phyloP scores from a whole-genome alignment of 2,888 invertebrate species.

The Drosophila quasianomalipes region DNA sequence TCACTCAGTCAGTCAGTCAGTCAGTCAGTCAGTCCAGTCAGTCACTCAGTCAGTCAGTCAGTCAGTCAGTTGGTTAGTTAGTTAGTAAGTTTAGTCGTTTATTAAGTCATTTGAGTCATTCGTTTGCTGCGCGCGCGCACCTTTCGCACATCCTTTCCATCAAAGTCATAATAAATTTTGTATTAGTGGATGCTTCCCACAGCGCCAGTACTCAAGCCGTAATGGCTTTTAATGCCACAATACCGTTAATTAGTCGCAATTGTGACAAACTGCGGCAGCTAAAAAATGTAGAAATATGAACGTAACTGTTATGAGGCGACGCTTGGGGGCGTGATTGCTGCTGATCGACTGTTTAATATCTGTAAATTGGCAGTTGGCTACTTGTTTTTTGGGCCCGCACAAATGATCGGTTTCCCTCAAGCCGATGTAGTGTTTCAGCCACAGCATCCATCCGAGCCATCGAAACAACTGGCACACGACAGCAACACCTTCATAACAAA shows the following conservation, averaged over 20 bases:
- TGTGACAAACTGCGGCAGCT: slow-evolving; percentile 24
- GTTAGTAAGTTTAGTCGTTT: slow-evolving; percentile 32
- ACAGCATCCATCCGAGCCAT: slow-evolving; percentile 6
- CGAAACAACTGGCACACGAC: slow-evolving; percentile 64
- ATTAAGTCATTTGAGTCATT: slow-evolving; percentile 58
- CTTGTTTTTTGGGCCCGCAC: slow-evolving; percentile 40
- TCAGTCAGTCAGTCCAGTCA: slow-evolving; percentile 27
- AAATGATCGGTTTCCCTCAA: slow-evolving; percentile 22
- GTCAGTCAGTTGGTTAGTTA: slow-evolving; percentile 22
- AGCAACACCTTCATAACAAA: slow-evolving; percentile 60
- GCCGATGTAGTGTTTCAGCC: slow-evolving; percentile 14
- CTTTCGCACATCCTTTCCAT: slow-evolving; percentile 55
- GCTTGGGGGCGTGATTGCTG: slow-evolving; percentile 11
- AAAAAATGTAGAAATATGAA: slow-evolving; percentile 13
- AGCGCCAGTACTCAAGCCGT: slow-evolving; percentile 16
- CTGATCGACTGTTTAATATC: slow-evolving; percentile 21
- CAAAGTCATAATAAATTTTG: slow-evolving; percentile 67
- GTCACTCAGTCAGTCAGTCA: slow-evolving; percentile 29
- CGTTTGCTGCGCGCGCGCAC: slow-evolving; percentile 34
- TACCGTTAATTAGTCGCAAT: slow-evolving; percentile 48
- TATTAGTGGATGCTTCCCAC: slow-evolving; percentile 42
- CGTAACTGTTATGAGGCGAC: background rate
- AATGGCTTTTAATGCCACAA: slow-evolving; percentile 43
- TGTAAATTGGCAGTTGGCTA: slow-evolving; percentile 61
- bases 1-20: slow-evolving; percentile 31